Percentiles rank a stretch among this genome's conserved stretches.
These are phyloP conservation scores for Akabosia matsudoensis DNA, from an alignment of 1,140 invertebrate species.

Conservation along the genomic window DNA sequence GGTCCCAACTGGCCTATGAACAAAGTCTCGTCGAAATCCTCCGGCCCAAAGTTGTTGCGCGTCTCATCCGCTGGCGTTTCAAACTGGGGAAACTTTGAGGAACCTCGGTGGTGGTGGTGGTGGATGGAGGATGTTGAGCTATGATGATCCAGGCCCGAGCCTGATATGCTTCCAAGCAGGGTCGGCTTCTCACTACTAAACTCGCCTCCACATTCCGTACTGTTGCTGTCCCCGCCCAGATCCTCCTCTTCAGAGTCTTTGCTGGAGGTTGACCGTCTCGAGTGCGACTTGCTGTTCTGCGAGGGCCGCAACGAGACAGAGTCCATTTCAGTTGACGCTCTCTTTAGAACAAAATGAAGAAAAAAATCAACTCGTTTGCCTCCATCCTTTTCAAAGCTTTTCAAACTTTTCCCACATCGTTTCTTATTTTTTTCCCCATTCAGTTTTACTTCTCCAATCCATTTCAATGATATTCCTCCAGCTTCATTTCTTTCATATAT, in stretches of 20 bases:
- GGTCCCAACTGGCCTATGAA: not conserved
- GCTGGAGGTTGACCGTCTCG: not conserved
- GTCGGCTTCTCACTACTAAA: not conserved
- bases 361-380: not conserved
- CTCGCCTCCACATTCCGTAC: not conserved
- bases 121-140: too few species aligned
- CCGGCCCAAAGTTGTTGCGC: not conserved
- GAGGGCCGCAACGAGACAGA: not conserved
- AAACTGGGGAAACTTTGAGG: conserved; percentile 18
- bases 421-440: too few species aligned
- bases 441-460: too few species aligned
- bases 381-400: too few species aligned
- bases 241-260: not conserved
- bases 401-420: too few species aligned
- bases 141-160: too few species aligned
- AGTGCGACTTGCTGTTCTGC: not conserved
- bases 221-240: not conserved
- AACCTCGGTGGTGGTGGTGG: too few species aligned
- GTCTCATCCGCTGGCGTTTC: conserved; percentile 22
- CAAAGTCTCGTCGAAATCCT: conserved; percentile 21
- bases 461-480: too few species aligned
- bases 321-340: not conserved
- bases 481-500: too few species aligned
- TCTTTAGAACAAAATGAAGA: not conserved
- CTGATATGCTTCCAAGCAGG: not conserved